A percentile compares a stretch with the other conserved stretches of the same genome.
Conservation (phyloP, 2,797 vertebrate species). For the Echiichthys vipera region DNA sequence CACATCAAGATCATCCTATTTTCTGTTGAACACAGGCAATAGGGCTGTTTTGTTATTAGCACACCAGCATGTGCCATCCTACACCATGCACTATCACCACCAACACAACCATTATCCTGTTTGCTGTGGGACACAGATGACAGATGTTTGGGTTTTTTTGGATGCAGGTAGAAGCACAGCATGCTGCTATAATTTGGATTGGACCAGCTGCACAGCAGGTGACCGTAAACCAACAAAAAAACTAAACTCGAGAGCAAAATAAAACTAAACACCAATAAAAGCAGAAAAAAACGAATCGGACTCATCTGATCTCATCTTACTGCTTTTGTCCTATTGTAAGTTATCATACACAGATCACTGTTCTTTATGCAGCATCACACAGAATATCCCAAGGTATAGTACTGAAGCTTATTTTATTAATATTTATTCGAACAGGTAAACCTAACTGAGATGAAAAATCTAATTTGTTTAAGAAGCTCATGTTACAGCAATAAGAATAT, state of each 20-base stretch:
- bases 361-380: background rate
- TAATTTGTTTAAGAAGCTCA: background rate
- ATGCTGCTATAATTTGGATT: conserved; percentile 23
- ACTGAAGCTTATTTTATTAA: background rate
- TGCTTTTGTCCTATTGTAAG: background rate
- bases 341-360: background rate
- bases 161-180: conserved; percentile 39
- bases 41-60: conserved; percentile 25
- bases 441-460: background rate
- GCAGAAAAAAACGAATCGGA: background rate
- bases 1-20: conserved; percentile 18
- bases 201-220: conserved; percentile 23
- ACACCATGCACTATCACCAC: conserved; percentile 39
- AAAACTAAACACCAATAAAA: background rate
- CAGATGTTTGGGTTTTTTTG: conserved; percentile 37
- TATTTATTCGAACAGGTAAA: background rate
- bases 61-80: conserved; percentile 2
- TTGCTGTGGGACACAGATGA: conserved; percentile 44
- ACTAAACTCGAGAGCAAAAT: background rate
- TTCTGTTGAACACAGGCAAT: conserved; percentile 11
- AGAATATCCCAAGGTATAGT: background rate
- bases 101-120: conserved; percentile 36
- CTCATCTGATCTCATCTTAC: background rate
- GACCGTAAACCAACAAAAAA: background rate
- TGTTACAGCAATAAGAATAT: background rate